Conservation (phyloP, 2,797 vertebrate genomes). For the Brotogeris chrysoptera region DNA sequence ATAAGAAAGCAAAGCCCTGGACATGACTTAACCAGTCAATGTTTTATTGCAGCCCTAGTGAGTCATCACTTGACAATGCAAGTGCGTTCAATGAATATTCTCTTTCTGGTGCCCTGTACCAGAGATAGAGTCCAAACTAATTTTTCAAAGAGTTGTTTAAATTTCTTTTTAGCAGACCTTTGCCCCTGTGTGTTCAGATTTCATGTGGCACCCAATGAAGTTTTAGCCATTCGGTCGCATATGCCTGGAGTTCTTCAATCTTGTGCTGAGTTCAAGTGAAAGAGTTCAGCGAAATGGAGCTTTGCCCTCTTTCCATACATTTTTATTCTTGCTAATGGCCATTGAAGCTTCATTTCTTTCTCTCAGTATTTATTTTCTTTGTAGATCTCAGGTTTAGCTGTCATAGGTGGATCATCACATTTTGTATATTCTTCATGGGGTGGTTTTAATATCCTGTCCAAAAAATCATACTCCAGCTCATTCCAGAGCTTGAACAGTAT, state of each 20-base stretch:
- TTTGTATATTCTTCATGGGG: background rate
- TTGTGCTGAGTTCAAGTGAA: background rate
- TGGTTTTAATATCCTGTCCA: background rate
- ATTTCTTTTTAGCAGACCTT: background rate
- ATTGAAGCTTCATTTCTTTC: background rate
- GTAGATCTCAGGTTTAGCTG: background rate
- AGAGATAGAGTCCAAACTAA: background rate
- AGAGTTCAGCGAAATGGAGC: background rate
- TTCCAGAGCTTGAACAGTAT: background rate
- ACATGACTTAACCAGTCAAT: background rate
- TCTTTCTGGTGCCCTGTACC: background rate
- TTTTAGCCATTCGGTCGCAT: background rate
- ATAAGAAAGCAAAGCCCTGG: background rate
- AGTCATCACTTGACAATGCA: background rate
- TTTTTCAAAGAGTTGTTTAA: slow-evolving; percentile 20
- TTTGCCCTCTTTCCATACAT: background rate
- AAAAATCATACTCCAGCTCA: background rate
- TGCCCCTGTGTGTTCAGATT: background rate
- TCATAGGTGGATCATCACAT: background rate
- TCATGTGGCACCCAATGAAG: background rate
- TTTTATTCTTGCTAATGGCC: background rate
- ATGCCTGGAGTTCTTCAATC: background rate
- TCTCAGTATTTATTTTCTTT: background rate
- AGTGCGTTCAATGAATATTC: background rate
- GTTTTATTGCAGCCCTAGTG: background rate